Conservation (phyloP, 2,797 vertebrate genomes). For the Ataeniobius toweri region DNA sequence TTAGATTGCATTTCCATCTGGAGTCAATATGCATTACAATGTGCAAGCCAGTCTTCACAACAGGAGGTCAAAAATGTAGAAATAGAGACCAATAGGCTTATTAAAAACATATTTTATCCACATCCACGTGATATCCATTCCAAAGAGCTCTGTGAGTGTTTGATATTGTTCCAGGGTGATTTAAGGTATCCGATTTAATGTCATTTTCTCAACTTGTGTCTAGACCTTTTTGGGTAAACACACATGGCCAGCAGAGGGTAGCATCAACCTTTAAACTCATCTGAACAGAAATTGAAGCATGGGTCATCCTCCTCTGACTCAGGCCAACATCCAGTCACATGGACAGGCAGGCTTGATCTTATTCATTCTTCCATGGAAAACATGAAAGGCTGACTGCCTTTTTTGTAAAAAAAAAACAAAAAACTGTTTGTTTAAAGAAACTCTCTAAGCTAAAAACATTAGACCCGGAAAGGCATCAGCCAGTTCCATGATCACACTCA, state of each 20-base stretch:
- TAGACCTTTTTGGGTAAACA: not conserved
- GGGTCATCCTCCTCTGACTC: not conserved
- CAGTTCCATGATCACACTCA: not conserved
- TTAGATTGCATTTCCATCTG: conserved; percentile 62
- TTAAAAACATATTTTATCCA: conserved; percentile 36
- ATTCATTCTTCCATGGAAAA: not conserved
- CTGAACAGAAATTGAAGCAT: not conserved
- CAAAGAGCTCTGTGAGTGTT: not conserved
- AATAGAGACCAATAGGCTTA: conserved; percentile 44
- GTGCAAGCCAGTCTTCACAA: conserved; percentile 41
- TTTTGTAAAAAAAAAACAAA: not conserved
- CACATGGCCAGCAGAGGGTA: conserved; percentile 55
- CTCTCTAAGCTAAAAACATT: not conserved
- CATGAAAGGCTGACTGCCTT: not conserved
- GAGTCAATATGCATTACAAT: conserved; percentile 60
- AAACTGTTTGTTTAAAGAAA: not conserved
- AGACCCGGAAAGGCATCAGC: not conserved
- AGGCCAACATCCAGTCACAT: not conserved
- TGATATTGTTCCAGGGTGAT: not conserved
- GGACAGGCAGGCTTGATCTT: not conserved
- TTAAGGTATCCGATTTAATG: not conserved
- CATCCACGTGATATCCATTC: not conserved
- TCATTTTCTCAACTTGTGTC: not conserved
- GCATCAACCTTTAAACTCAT: conserved; percentile 37
- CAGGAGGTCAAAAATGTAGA: conserved; percentile 40